These are phyloP conservation scores for Lasioglossum leucozonium DNA, from an alignment of 2,888 invertebrate species.

Conservation along the genomic window DNA sequence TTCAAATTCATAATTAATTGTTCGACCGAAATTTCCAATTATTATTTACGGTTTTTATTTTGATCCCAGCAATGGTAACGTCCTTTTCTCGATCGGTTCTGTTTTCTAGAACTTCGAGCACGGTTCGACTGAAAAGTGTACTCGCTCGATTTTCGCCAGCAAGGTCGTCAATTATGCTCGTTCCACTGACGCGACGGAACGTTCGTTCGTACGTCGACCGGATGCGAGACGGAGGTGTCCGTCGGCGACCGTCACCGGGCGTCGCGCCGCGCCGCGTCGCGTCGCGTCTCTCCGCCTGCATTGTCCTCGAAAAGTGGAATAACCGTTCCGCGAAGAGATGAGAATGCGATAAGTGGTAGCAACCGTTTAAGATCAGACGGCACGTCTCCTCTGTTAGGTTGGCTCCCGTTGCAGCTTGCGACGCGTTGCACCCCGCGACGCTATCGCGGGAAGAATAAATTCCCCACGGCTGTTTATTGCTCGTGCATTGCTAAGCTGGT, in stretches of 20 bases:
- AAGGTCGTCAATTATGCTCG: not conserved
- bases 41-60: too few relatives aligned
- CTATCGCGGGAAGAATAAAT: not conserved
- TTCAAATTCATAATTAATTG: not conserved
- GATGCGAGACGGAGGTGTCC: not conserved
- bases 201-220: not conserved
- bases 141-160: too few relatives aligned
- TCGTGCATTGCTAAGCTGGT: not conserved
- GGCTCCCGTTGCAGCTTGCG: not conserved
- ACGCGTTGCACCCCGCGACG: not conserved
- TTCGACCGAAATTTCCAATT: not conserved
- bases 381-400: conserved; percentile 10
- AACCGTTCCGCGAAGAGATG: conserved; percentile 40
- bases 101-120: not conserved
- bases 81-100: not conserved
- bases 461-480: not conserved
- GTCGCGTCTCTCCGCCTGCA: not conserved
- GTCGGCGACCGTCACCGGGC: not conserved
- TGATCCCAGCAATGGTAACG: too few relatives aligned
- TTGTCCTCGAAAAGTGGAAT: conserved; percentile 43
- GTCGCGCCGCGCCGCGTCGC: not conserved
- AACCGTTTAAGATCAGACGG: conserved; percentile 52
- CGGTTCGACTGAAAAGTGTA: not conserved
- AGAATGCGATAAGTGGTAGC: conserved; percentile 56
- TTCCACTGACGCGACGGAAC: not conserved